phyloP scores from a whole-genome alignment of 1,140 invertebrate genomes.

The Drosophila biarmipes region DNA sequence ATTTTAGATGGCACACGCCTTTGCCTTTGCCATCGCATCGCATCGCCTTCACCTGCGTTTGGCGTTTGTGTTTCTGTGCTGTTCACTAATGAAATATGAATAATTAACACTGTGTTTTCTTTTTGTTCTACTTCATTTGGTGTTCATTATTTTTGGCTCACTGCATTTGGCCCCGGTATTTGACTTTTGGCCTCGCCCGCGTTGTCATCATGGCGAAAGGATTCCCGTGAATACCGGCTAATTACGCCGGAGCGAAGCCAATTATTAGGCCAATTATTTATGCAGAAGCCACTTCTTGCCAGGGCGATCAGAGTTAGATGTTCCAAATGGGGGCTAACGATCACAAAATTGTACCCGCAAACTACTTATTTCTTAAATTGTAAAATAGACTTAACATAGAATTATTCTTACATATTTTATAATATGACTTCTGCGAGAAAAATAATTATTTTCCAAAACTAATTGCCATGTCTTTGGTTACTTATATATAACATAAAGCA shows the following conservation, averaged over 20 bases:
- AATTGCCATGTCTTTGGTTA: too few relatives aligned
- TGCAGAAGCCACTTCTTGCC: slow-evolving; percentile 12
- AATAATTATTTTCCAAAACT: too few relatives aligned
- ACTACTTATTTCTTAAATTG: too few relatives aligned
- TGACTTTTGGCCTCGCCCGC: slow-evolving; percentile 40
- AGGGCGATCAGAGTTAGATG: background rate
- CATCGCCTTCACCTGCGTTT: slow-evolving; percentile 5
- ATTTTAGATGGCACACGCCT: slow-evolving; percentile 72
- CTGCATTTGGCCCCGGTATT: slow-evolving; percentile 36
- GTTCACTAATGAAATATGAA: slow-evolving; percentile 80
- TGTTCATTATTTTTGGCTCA: slow-evolving; percentile 78
- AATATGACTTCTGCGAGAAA: too few relatives aligned
- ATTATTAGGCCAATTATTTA: slow-evolving; percentile 35
- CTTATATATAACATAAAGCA: too few relatives aligned
- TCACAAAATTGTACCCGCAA: too few relatives aligned
- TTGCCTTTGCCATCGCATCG: slow-evolving; percentile 27
- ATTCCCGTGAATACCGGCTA: slow-evolving; percentile 32
- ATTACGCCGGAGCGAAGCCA: slow-evolving; percentile 26
- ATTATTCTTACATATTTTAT: too few relatives aligned
- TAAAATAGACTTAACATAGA: too few relatives aligned
- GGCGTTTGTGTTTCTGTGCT: background rate
- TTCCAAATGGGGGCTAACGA: background rate
- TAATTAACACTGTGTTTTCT: slow-evolving; percentile 76
- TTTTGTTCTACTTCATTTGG: slow-evolving; percentile 78
- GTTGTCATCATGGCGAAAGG: slow-evolving; percentile 27